Evolutionary conservation across 2,797 vertebrate species (phyloP), one percentile per base, ranked within the genome.

Genomic region (Pitangus sulphuratus): DNA sequence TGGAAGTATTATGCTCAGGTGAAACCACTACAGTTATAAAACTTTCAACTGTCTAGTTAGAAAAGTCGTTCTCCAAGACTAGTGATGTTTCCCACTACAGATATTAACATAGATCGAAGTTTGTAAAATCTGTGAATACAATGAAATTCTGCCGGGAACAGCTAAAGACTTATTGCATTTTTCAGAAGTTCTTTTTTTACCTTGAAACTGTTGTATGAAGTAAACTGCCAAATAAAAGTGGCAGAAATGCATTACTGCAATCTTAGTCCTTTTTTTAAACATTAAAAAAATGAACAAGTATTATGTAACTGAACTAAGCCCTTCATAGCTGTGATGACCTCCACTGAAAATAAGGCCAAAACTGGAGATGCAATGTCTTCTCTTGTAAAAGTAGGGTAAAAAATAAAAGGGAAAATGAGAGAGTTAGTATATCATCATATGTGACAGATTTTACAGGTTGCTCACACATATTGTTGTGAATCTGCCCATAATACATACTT

Each of bases 81-180:
- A 33, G 9, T 2, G 1, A 22, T 39, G 1, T 58, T 80, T 39
- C 1, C 0, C 2, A n/a, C 18, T n/a, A 15, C 4, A 64, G 10
- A 45, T 60, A 71, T 12, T 37, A 48, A 56, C 53, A 48, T 40
- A 69, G 64, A 84, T 47, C 17, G 22, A 3, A 33, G 2, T 9
- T 51, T 47, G 9, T 31, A 28, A 74, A 78, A 56, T 25, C 15
- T 25, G 8, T 58, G 28, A 30, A 53, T 60, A n/a, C 44, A 47
- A 8, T 24, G 7, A 40, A 66, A 70, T 82, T 62, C 11, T 77
- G 2, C 14, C 61, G 61, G 42, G 11, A 82, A 70, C 7, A 78
- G 47, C 6, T 44, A 44, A 62, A 22, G 1, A 33, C 3, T 60
- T 61, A n/a, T 0, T 37, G 4, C 3, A 64, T 48, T 69, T 77